Conservation (phyloP, 2,113 vertebrate genomes). For the Scalopus aquaticus region DNA sequence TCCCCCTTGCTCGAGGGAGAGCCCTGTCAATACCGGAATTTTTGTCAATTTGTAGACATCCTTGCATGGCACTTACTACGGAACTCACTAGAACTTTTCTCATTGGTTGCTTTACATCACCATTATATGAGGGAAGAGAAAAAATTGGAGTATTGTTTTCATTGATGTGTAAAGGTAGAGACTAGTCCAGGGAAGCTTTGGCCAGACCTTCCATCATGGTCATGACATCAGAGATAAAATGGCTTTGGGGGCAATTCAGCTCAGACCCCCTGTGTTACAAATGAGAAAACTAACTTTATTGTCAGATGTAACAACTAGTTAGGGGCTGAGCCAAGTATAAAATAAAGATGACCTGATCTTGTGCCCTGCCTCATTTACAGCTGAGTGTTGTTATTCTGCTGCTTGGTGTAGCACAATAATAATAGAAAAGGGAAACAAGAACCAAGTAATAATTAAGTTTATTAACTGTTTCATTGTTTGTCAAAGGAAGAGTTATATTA, state of each 20-base stretch:
- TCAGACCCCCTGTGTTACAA: neutral
- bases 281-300: constrained; percentile 23
- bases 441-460: neutral
- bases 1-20: neutral
- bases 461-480: neutral
- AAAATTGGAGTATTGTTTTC: neutral
- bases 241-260: neutral
- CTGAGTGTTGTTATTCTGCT: neutral
- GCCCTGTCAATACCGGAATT: neutral
- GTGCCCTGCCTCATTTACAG: neutral
- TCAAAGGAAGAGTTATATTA: neutral
- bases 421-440: neutral
- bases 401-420: neutral
- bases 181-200: neutral
- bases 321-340: constrained; percentile 22
- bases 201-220: neutral
- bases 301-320: neutral
- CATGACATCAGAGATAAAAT: neutral
- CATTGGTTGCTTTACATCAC: neutral
- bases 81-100: neutral
- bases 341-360: neutral
- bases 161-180: neutral
- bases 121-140: neutral
- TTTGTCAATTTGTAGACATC: neutral
- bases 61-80: neutral